A percentile compares a stretch with the other conserved stretches of the same genome.
phyloP scores from a whole-genome alignment of 1,140 invertebrate species.

The Drosophila setifemur region DNA sequence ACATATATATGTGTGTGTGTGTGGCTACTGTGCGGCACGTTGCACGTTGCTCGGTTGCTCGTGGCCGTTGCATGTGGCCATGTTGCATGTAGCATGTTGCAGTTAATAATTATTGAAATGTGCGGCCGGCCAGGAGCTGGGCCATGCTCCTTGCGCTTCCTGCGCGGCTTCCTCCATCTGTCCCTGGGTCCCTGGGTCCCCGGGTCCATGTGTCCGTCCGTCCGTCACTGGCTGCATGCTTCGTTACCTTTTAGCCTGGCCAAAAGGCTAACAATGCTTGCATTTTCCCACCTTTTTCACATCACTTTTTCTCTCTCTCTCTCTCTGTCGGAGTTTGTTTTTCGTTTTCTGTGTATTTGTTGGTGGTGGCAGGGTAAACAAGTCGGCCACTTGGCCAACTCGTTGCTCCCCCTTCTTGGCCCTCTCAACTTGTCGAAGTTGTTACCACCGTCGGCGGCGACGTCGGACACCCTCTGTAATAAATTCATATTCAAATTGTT shows the following conservation, averaged over 20 bases:
- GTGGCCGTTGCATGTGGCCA: conserved; percentile 46
- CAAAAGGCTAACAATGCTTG: conserved; percentile 77
- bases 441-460: conserved; percentile 69
- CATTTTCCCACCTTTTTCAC: conserved; percentile 81
- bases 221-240: conserved; percentile 69
- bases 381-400: conserved; percentile 76
- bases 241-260: conserved; percentile 69
- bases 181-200: conserved; percentile 18
- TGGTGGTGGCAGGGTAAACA: conserved; percentile 73
- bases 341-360: conserved; percentile 37
- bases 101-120: conserved; percentile 81
- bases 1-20: conserved; percentile 21
- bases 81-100: conserved; percentile 78
- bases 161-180: conserved; percentile 64
- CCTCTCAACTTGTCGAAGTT: conserved; percentile 60
- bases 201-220: not conserved
- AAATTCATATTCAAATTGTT: conserved; percentile 82
- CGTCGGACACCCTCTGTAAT: conserved; percentile 66
- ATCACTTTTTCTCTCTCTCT: conserved; percentile 67
- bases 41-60: conserved; percentile 41
- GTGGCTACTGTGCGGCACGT: conserved; percentile 64
- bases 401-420: conserved; percentile 29
- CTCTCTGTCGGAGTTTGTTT: conserved; percentile 24
- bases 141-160: conserved; percentile 75
- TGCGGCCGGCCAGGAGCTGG: conserved; percentile 74